Evolutionary conservation across 2,888 invertebrate genomes (phyloP).

Genomic region (Scaptomyza parva): DNA sequence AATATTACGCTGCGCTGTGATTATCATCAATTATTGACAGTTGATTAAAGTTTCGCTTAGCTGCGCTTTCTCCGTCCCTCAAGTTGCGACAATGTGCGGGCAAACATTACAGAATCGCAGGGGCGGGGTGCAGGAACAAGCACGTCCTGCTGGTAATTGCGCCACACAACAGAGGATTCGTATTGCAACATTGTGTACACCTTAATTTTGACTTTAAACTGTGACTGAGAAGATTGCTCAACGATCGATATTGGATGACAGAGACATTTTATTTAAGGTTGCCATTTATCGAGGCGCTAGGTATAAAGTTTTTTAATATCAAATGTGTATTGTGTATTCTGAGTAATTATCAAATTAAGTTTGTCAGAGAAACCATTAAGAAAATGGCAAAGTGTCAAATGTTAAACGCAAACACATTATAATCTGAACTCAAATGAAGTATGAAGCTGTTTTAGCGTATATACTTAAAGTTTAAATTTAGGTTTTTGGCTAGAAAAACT

Average conservation of each 20-base stretch:
- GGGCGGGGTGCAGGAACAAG: conserved; percentile 3
- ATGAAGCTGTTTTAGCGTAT: neutral
- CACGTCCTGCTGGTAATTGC: conserved; percentile 46
- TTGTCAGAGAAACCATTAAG: neutral
- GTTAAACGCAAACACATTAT: neutral
- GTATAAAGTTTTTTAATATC: neutral
- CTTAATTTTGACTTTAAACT: conserved; percentile 6
- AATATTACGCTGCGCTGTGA: conserved; percentile 57
- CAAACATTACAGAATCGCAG: neutral
- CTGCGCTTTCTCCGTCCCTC: conserved; percentile 36
- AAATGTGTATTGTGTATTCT: neutral
- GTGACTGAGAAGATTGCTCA: conserved; percentile 1
- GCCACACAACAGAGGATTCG: conserved; percentile 9
- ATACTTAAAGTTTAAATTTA: too few relatives aligned
- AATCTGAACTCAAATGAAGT: neutral
- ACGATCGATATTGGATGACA: neutral
- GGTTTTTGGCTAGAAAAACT: too few relatives aligned
- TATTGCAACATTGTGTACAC: conserved; percentile 7
- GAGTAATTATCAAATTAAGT: neutral
- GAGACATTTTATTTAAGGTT: neutral
- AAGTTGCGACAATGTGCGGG: conserved; percentile 10
- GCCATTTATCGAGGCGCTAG: neutral
- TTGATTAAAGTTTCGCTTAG: conserved; percentile 68
- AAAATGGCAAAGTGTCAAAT: neutral
- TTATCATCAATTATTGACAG: conserved; percentile 73